Evolutionary conservation across 2,113 vertebrate species (phyloP).

Genomic region (Ptilorrhoa leucosticta): DNA sequence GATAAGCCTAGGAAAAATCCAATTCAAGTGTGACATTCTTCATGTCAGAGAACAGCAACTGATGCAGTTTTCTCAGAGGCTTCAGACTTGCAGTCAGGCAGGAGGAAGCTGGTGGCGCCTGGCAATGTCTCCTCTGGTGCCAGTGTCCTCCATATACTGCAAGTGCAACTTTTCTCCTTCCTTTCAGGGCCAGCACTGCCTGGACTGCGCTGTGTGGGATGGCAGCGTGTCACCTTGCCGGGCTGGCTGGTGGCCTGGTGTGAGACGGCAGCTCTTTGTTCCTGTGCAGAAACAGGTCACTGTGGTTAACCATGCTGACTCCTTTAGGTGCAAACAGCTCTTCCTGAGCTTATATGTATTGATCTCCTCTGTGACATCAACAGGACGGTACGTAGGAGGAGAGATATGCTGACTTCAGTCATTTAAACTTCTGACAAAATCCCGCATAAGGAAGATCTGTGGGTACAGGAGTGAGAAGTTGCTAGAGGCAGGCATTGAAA

Average conservation of each 20-base stretch:
- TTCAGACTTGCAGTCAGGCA: not conserved
- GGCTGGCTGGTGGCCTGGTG: not conserved
- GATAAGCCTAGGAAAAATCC: not conserved
- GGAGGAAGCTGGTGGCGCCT: not conserved
- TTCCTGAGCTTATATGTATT: not conserved
- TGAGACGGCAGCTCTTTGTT: not conserved
- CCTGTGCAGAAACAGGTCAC: conserved; percentile 18
- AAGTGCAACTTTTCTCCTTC: not conserved
- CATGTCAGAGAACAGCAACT: not conserved
- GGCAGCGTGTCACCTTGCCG: not conserved
- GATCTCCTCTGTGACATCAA: not conserved
- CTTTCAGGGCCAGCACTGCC: not conserved
- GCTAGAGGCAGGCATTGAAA: not conserved
- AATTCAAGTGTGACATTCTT: not conserved
- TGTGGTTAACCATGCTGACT: conserved; percentile 36
- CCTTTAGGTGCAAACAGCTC: not conserved
- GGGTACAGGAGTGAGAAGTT: not conserved
- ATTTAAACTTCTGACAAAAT: not conserved
- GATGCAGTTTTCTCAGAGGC: not conserved
- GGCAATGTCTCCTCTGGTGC: not conserved
- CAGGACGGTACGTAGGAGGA: not conserved
- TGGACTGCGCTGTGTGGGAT: not conserved
- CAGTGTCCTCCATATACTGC: not conserved
- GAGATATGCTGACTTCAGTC: not conserved
- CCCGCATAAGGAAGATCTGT: not conserved